Conservation (phyloP, 2,888 invertebrate species). For the Zelleria hepariella region DNA sequence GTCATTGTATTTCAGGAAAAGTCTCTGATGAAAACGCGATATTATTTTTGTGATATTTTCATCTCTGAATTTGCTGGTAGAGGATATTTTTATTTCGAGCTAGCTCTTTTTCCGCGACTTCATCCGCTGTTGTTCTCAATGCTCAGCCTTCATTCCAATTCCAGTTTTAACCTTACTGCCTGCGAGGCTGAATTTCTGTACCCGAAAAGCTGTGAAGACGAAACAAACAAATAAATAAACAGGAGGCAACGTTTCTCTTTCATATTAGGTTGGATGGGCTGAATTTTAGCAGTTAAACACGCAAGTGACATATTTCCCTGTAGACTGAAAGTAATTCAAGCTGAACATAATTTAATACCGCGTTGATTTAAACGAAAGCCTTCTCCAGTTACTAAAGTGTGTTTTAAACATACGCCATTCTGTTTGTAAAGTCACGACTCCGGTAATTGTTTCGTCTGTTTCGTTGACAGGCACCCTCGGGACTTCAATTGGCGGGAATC, state of each 20-base stretch:
- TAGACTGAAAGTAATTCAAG: neutral
- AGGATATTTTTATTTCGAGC: neutral
- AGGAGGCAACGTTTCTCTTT: too few species aligned
- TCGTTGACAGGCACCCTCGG: slow-evolving; percentile 53
- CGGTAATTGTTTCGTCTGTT: slow-evolving; percentile 56
- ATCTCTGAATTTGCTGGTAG: neutral
- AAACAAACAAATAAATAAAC: too few species aligned
- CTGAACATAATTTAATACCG: neutral
- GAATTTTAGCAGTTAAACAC: neutral
- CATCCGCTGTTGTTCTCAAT: too few species aligned
- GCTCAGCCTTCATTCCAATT: too few species aligned
- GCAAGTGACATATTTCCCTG: neutral
- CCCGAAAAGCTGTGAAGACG: too few species aligned
- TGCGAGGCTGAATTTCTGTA: too few species aligned
- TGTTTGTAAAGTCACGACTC: slow-evolving; percentile 45
- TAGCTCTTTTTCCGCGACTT: too few species aligned
- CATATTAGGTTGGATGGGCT: too few species aligned
- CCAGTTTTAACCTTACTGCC: too few species aligned
- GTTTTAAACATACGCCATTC: slow-evolving; percentile 25
- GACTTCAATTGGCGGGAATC: slow-evolving; percentile 55
- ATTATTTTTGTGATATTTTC: neutral
- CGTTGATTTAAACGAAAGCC: slow-evolving; percentile 25
- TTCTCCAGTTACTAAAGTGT: slow-evolving; percentile 37
- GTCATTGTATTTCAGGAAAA: neutral
- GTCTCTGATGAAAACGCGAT: neutral